A percentile compares a stretch with the other conserved stretches of the same genome.
Conservation (phyloP, 2,888 invertebrate species). For the Mythimna pallens region DNA sequence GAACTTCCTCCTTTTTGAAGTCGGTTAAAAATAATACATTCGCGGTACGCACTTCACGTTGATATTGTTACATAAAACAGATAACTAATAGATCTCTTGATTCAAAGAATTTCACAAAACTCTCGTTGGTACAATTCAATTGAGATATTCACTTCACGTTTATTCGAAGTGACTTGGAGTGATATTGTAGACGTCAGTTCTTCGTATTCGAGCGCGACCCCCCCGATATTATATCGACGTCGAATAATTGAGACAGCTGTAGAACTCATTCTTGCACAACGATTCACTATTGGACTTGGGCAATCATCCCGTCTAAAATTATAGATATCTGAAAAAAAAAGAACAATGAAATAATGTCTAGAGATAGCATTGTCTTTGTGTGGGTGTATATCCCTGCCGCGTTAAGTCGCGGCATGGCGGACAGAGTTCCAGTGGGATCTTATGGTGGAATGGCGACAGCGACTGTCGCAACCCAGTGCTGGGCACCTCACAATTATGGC, state of each 20-base stretch:
- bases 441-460: too few relatives aligned
- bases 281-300: constrained; percentile 2
- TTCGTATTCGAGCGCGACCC: neutral
- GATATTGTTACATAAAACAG: too few relatives aligned
- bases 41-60: neutral
- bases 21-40: neutral
- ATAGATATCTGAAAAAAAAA: neutral
- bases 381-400: too few relatives aligned
- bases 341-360: neutral
- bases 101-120: constrained; percentile 13
- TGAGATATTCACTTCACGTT: constrained; percentile 10
- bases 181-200: constrained; percentile 10
- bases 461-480: too few relatives aligned
- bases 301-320: neutral
- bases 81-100: neutral
- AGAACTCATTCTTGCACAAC: constrained; percentile 10
- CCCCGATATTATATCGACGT: constrained; percentile 2
- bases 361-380: neutral
- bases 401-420: too few relatives aligned
- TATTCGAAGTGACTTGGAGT: constrained; percentile 16
- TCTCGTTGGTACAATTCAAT: neutral
- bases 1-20: too few relatives aligned
- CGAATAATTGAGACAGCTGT: constrained; percentile 20
- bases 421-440: too few relatives aligned
- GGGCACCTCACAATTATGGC: too few relatives aligned